These are phyloP conservation scores for Miniopterus natalensis DNA, from an alignment of 2,113 vertebrate genomes.

Conservation along the genomic window DNA sequence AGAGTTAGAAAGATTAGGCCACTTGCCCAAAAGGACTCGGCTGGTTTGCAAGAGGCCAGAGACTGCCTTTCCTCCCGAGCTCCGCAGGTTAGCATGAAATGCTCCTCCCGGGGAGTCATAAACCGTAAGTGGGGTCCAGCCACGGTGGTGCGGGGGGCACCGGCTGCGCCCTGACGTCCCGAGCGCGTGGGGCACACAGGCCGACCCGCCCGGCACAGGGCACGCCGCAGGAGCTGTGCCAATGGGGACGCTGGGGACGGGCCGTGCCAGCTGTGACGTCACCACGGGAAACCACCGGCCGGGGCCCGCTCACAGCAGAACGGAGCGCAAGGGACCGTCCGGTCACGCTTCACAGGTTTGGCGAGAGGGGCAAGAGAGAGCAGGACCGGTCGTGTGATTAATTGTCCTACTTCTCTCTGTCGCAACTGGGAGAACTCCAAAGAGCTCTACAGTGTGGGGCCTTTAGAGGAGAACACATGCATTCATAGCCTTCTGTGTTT, in stretches of 20 bases:
- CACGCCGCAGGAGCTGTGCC: background rate
- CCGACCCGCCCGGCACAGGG: background rate
- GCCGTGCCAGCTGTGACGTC: background rate
- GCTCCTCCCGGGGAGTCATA: background rate
- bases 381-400: background rate
- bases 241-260: background rate
- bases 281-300: background rate
- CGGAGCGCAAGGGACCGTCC: background rate
- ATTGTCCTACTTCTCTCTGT: background rate
- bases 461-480: background rate
- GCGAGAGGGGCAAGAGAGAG: background rate
- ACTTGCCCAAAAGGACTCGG: background rate
- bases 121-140: fast-evolving
- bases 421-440: background rate
- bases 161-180: too few species aligned
- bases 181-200: too few species aligned
- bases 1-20: background rate
- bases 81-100: background rate
- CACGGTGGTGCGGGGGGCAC: background rate
- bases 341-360: background rate
- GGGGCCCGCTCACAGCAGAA: background rate
- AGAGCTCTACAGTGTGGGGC: background rate
- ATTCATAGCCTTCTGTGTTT: background rate
- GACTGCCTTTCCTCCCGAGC: background rate
- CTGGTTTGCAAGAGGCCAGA: background rate